Base-by-base conservation (phyloP, 2,888 invertebrate genomes). In the Cheiracanthium punctorium region DNA sequence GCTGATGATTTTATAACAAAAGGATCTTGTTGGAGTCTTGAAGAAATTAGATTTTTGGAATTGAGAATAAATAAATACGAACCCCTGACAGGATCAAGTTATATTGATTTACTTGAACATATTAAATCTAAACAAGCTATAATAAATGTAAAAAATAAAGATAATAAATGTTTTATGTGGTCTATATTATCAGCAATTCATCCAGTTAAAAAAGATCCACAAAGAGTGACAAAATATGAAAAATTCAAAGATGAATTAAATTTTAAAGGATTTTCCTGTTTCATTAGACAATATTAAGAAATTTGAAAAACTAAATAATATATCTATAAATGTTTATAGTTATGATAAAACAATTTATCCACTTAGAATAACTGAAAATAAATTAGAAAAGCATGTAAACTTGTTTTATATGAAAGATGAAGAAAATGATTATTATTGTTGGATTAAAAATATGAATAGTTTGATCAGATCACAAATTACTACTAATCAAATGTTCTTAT, bases 101-200 rank as follows among this genome's bases (percentile, higher is more conserved):
- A 87, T 74, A 80, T 89, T 29, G 88, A 88, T 0, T 48, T 88
- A 12, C 89, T 89, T 0, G 48, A 43, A 70, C 43, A 20, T 17
- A 65, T 89, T 41, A 75, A 67, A 24, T 37, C 73, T 1, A 89
- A 87, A 69, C 65, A 89, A 12, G 89, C 89, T 28, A 58, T 88
- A 41, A 82, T 89, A 52, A 89, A 89, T 69, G 82, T 89, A 7
- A 71, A 89, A 70, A 89, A 89, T 75, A 88, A 82, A 8, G 89
- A 89, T 43, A 32, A 88, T n/a, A 82, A 88, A 67, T 89, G 89
- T 73, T 89, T 89, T 48, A 65, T 72, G 64, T 89, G 89, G 89
- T 48, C 87, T 0, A 48, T 89, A n/a, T 37, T 89, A 20, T 73
- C 88, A 17, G 89, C 88, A 1, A 43, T 89, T 30, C 71, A 89